These are phyloP conservation scores for Drosophila parthenogenetica DNA, from an alignment of 2,888 invertebrate genomes.

Conservation along the genomic window DNA sequence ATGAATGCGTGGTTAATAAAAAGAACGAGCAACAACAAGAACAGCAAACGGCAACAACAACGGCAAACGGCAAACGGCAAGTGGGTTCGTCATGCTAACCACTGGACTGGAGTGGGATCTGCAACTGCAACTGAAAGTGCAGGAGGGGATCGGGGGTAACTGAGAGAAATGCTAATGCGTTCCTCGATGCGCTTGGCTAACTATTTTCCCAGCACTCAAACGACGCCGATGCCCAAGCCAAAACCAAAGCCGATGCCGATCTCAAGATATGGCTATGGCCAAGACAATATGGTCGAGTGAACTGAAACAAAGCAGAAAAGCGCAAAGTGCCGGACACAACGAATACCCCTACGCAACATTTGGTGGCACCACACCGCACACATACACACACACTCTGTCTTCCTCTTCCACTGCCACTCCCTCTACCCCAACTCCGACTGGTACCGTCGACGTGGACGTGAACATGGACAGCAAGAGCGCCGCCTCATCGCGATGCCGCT, in stretches of 20 bases:
- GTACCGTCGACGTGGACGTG: conserved; percentile 32
- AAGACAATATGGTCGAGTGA: conserved; percentile 79
- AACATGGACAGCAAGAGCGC: conserved; percentile 51
- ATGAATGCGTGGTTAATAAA: conserved; percentile 81
- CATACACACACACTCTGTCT: not conserved
- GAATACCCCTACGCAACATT: conserved; percentile 74
- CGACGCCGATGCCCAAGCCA: conserved; percentile 66
- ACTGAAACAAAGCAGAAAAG: conserved; percentile 81
- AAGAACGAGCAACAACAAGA: conserved; percentile 56
- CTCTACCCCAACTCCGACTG: not conserved
- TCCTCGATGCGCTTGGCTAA: conserved; percentile 75
- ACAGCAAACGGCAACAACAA: not conserved
- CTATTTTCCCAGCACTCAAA: conserved; percentile 81
- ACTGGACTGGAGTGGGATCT: conserved; percentile 37
- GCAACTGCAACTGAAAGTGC: conserved; percentile 4
- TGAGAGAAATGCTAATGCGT: conserved; percentile 78
- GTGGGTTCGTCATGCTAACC: conserved; percentile 74
- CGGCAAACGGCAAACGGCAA: conserved; percentile 42
- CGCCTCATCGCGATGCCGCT: conserved; percentile 57
- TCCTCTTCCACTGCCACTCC: not conserved
- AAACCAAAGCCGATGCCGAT: conserved; percentile 65
- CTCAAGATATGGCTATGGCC: conserved; percentile 24
- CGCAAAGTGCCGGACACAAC: conserved; percentile 74
- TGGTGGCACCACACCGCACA: conserved; percentile 14
- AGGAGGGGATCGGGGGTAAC: conserved; percentile 37